Percentiles rank a stretch among this genome's conserved stretches.
Evolutionary conservation across 2,888 invertebrate genomes (phyloP).

Genomic region (Sericinus montela): DNA sequence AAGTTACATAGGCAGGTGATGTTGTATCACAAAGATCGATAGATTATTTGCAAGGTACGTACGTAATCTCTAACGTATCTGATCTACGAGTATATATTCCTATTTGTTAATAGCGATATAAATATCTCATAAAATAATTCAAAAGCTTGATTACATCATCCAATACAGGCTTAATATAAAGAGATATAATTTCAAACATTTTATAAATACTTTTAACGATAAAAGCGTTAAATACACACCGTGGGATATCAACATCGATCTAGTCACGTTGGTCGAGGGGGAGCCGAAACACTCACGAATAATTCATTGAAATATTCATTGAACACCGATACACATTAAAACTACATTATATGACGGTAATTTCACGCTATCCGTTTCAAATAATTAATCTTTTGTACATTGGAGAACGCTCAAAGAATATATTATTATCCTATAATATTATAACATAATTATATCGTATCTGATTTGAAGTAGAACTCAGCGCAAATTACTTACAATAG

Average conservation of each 20-base stretch:
- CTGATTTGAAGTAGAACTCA: too few species aligned
- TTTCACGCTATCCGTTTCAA: not conserved
- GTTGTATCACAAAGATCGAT: slow-evolving; percentile 6
- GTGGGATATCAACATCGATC: slow-evolving; percentile 5
- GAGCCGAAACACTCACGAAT: slow-evolving; percentile 15
- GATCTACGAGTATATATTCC: slow-evolving; percentile 9
- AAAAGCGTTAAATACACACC: slow-evolving; percentile 20
- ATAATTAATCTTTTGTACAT: not conserved
- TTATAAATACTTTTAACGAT: slow-evolving; percentile 20
- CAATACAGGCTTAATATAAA: slow-evolving; percentile 21
- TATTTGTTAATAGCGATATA: slow-evolving; percentile 16
- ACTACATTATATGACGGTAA: slow-evolving; percentile 16
- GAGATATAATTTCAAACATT: slow-evolving; percentile 22
- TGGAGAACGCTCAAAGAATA: too few species aligned
- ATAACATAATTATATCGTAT: too few species aligned
- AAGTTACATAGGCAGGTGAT: slow-evolving; percentile 28
- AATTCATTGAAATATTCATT: slow-evolving; percentile 22
- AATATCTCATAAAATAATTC: slow-evolving; percentile 21
- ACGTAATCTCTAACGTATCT: slow-evolving; percentile 20
- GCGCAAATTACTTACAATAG: too few species aligned
- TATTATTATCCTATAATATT: too few species aligned
- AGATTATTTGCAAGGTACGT: slow-evolving; percentile 3
- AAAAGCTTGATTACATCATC: slow-evolving; percentile 18
- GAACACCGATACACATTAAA: slow-evolving; percentile 43
- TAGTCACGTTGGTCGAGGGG: slow-evolving; percentile 19